These are phyloP conservation scores for Vanessa tameamea DNA, from an alignment of 1,140 invertebrate species.

Conservation along the genomic window DNA sequence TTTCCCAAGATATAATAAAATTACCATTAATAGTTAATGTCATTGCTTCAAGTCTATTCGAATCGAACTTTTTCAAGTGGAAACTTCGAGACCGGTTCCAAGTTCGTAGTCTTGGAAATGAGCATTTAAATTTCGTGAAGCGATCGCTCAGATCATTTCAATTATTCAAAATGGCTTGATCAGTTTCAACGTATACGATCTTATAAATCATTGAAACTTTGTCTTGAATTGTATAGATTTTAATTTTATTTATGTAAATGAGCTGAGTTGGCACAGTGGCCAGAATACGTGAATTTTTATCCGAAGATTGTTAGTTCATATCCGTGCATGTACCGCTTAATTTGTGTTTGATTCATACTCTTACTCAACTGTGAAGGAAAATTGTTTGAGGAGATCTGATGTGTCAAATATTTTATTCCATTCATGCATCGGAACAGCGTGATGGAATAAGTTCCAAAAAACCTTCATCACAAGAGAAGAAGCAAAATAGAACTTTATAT, in stretches of 20 bases:
- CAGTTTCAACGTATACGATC: constrained; percentile 17
- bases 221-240: constrained; percentile 1
- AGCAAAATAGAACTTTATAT: too few species aligned
- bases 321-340: too few species aligned
- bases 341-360: too few species aligned
- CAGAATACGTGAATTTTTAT: too few species aligned
- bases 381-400: too few species aligned
- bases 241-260: constrained; percentile 1
- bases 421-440: too few species aligned
- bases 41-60: constrained; percentile 16
- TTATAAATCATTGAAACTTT: constrained; percentile 2
- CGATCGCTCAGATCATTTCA: constrained; percentile 24
- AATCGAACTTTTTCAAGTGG: constrained; percentile 17
- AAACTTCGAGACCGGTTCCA: constrained; percentile 18
- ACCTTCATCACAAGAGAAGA: too few species aligned
- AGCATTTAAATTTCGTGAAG: constrained; percentile 28
- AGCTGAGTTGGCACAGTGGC: too few species aligned
- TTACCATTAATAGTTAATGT: constrained; percentile 1
- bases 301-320: too few species aligned
- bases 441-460: too few species aligned
- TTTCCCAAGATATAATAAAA: background rate
- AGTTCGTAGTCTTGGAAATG: constrained; percentile 23
- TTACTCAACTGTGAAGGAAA: too few species aligned
- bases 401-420: too few species aligned
- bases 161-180: constrained; percentile 32